phyloP scores from a whole-genome alignment of 2,113 vertebrate species.

The Ascaphus truei region DNA sequence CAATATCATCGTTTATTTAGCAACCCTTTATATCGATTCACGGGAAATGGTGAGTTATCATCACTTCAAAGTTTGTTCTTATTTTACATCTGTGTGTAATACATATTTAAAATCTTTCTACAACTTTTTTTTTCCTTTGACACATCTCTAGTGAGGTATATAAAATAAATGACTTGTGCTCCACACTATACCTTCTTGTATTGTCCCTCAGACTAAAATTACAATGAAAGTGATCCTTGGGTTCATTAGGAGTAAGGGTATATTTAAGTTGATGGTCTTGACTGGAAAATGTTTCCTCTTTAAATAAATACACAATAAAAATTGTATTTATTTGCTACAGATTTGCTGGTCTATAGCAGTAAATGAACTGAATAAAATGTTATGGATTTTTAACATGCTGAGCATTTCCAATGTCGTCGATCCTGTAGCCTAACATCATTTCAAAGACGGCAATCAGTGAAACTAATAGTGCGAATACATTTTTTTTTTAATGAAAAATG shows the following conservation, averaged over 20 bases:
- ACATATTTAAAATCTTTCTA: background rate
- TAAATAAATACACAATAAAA: conserved; percentile 81
- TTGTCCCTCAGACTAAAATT: background rate
- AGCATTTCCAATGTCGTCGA: conserved; percentile 63
- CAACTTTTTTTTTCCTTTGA: background rate
- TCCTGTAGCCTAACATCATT: conserved; percentile 73
- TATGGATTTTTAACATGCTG: conserved; percentile 75
- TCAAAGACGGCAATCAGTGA: conserved; percentile 66
- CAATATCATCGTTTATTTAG: no score
- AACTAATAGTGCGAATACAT: conserved; percentile 74
- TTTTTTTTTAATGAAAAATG: conserved; percentile 78
- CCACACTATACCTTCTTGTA: background rate
- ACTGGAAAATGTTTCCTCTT: conserved; percentile 62
- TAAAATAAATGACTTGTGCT: background rate
- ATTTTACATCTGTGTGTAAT: background rate
- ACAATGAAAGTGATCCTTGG: background rate
- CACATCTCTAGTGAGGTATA: background rate
- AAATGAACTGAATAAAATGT: conserved; percentile 80
- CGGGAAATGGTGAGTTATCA: no score
- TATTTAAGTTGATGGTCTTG: conserved; percentile 51
- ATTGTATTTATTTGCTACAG: conserved; percentile 63
- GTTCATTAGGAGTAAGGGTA: conserved; percentile 42
- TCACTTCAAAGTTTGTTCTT: no score
- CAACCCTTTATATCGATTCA: no score
- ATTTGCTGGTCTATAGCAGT: conserved; percentile 67